Base-by-base conservation (phyloP, 2,888 invertebrate genomes). In the Timema cristinae region DNA sequence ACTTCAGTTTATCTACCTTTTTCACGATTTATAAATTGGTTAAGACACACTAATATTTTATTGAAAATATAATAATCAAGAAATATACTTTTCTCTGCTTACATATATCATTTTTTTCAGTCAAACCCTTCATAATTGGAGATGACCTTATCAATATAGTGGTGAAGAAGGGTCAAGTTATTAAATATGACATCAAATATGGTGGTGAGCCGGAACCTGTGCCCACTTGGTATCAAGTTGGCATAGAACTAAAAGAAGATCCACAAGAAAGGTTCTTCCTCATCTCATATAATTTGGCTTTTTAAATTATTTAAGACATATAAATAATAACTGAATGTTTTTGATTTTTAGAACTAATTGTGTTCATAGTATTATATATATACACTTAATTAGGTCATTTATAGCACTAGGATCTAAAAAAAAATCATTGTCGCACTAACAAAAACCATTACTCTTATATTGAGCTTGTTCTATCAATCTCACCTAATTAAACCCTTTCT, bases 161-260 rank as follows among this genome's bases (percentile, higher is more conserved):
- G 54, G 91, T 99, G 67, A 99, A 99, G 83, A 98, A 96, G 81
- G 97, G 97, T 59, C 96, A 98, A 84, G 91, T 94, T 1, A 93
- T 98, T 78, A 91, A 92, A 75, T 92, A 93, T 80, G 97, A 98
- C 78, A 94, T 98, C 76, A 95, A 95, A 80, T 98, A 92, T 80
- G 95, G 94, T 75, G 99, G 98, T 79, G 98, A 99, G 82, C 99
- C 99, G 2, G 94, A 95, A 78, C 99, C 99, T 0, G 92, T 92
- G 78, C 96, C 94, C 49, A 89, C 88, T 78, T 99, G 99, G 99
- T 87, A 90, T 79, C 87, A 92, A 77, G 92, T 92, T 70, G 89
- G 89, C 75, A 91, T 91, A 79, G 92, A 92, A 83, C 84, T 91
- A 73, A 86, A 87, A 75, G 87, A 89, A 77, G 90, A 90, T 78